Conservation (phyloP, 2,113 vertebrate species). For the Pachyramphus minor region DNA sequence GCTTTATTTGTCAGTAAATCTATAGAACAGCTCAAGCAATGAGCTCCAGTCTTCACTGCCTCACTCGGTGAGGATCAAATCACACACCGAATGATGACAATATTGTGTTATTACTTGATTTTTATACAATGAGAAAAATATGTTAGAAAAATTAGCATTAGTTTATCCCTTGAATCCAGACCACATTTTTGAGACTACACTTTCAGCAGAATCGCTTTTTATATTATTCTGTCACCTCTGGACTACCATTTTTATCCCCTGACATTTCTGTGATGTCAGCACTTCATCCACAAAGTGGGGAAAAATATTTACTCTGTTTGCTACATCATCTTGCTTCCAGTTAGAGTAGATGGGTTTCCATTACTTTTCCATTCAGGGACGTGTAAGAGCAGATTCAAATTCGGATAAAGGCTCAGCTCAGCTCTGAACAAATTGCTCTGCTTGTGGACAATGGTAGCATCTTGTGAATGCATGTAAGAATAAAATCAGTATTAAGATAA, state of each 20-base stretch:
- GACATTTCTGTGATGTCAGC: not conserved
- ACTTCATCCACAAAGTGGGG: not conserved
- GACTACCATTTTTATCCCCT: not conserved
- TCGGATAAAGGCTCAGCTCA: not conserved
- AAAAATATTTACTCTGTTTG: not conserved
- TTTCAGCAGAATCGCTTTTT: not conserved
- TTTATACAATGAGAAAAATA: not conserved
- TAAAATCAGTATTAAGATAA: constrained; percentile 27
- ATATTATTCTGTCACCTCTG: not conserved
- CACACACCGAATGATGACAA: not conserved
- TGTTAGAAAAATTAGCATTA: not conserved
- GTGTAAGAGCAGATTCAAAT: not conserved
- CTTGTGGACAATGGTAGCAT: constrained; percentile 14
- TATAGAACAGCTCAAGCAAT: not conserved
- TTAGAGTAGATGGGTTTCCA: not conserved
- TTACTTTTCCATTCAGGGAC: not conserved
- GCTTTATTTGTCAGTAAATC: not conserved
- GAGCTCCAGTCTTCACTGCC: not conserved
- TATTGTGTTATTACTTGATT: not conserved
- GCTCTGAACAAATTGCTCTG: constrained; percentile 22
- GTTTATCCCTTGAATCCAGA: not conserved
- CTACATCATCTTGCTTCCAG: not conserved
- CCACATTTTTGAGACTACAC: not conserved
- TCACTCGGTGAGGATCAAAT: not conserved
- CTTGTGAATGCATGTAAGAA: not conserved